phyloP scores from a whole-genome alignment of 2,888 invertebrate species.

The Molorchus minor region DNA sequence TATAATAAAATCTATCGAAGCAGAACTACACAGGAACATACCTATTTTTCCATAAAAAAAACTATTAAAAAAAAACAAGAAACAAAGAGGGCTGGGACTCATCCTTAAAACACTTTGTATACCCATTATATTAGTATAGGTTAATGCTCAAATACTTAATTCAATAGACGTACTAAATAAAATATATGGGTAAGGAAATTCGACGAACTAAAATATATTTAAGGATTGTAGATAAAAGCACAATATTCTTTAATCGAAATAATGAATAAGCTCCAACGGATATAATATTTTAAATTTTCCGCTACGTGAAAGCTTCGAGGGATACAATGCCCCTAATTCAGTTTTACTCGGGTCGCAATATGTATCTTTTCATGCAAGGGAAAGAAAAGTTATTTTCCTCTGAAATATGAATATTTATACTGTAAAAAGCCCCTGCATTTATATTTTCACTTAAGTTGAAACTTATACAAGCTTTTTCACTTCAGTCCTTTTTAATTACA shows the following conservation, averaged over 20 bases:
- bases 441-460: constrained; percentile 58
- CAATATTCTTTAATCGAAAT: neutral
- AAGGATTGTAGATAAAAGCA: neutral
- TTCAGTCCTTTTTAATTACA: constrained; percentile 58
- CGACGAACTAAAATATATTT: too few species aligned
- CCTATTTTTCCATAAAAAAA: too few species aligned
- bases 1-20: too few species aligned
- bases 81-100: too few species aligned
- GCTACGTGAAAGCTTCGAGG: neutral
- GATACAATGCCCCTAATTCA: neutral
- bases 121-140: too few species aligned
- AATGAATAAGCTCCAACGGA: neutral
- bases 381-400: constrained; percentile 47
- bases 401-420: constrained; percentile 56
- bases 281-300: neutral
- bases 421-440: constrained; percentile 52
- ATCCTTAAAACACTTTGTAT: too few species aligned
- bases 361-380: constrained; percentile 23
- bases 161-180: too few species aligned
- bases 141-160: too few species aligned
- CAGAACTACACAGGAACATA: too few species aligned
- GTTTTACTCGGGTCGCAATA: constrained; percentile 7
- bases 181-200: too few species aligned
- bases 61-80: too few species aligned
- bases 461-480: constrained; percentile 60